Evolutionary conservation across 2,797 vertebrate genomes (phyloP).

Genomic region (Melopsittacus undulatus): DNA sequence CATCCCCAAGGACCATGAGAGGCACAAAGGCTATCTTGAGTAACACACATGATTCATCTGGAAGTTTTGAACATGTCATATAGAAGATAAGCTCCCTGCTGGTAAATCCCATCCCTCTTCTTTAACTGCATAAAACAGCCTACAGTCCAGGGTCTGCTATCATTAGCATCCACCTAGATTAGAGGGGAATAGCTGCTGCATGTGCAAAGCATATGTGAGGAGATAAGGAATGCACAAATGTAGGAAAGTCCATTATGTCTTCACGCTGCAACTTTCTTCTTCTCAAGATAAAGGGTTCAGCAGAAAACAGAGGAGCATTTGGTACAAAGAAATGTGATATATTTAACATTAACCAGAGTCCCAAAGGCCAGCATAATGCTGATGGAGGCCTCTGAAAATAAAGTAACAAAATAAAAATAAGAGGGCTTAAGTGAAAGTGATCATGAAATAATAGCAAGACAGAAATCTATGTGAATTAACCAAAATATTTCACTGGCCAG

Average conservation of each 20-base stretch:
- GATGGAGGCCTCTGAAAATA: background rate
- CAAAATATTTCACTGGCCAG: background rate
- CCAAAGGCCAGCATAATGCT: background rate
- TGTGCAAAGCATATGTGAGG: background rate
- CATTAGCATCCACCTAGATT: background rate
- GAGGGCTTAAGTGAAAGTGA: background rate
- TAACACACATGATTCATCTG: background rate
- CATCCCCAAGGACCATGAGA: background rate
- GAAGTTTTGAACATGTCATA: background rate
- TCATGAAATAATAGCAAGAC: background rate
- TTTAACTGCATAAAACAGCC: background rate
- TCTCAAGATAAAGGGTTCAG: background rate
- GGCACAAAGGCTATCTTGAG: background rate
- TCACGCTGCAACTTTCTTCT: background rate
- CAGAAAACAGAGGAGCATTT: background rate
- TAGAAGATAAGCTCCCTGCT: background rate
- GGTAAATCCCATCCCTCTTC: background rate
- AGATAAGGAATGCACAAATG: background rate
- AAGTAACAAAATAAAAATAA: background rate
- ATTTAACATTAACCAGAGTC: background rate
- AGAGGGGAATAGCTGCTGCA: background rate
- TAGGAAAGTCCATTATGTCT: background rate
- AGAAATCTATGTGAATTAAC: background rate
- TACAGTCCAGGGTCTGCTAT: background rate
- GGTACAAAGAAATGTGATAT: background rate